These are phyloP conservation scores for Acrocephalus kingi DNA, from an alignment of 2,113 vertebrate species.

Conservation along the genomic window DNA sequence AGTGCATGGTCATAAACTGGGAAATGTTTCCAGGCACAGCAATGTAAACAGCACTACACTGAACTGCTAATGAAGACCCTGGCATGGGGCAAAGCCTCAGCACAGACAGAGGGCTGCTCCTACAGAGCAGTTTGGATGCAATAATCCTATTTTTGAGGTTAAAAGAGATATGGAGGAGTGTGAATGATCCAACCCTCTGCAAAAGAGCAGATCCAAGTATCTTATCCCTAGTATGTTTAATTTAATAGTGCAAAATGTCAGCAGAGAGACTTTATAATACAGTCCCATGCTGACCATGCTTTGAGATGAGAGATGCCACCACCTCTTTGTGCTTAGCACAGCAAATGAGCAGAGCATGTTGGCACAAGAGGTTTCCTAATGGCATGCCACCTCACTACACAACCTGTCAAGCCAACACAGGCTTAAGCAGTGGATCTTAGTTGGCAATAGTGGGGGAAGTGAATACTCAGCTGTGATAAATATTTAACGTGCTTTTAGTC, in stretches of 20 bases:
- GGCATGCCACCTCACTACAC: conserved; percentile 35
- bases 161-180: neutral
- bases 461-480: conserved; percentile 70
- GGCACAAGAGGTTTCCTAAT: conserved; percentile 63
- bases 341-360: neutral
- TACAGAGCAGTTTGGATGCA: neutral
- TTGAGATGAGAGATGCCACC: conserved; percentile 43
- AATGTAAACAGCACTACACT: fast-evolving
- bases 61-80: neutral
- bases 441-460: conserved; percentile 52
- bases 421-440: conserved; percentile 48
- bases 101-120: neutral
- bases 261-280: neutral
- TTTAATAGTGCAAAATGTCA: neutral
- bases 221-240: neutral
- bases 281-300: conserved; percentile 15
- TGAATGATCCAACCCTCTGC: neutral
- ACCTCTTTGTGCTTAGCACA: neutral
- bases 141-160: neutral
- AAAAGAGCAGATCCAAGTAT: neutral
- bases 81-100: neutral
- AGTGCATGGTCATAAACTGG: fast-evolving
- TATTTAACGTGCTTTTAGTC: conserved; percentile 76
- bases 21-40: neutral
- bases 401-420: conserved; percentile 15